Evolutionary conservation across 2,888 invertebrate genomes (phyloP), one percentile per base, ranked within the genome.

Genomic region (Tinea trinotella): DNA sequence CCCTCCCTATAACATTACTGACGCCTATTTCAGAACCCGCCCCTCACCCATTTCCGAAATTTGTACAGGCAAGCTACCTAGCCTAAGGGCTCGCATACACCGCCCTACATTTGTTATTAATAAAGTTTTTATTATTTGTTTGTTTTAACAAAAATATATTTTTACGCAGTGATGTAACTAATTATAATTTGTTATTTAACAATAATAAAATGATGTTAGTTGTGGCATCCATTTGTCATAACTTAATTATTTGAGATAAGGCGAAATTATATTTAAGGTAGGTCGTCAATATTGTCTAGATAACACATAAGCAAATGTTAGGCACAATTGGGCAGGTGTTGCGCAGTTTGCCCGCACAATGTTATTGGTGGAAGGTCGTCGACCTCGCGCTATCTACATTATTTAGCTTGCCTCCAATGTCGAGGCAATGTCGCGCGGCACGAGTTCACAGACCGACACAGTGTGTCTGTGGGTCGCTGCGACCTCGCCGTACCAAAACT

Each of bases 361-460:
- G 69, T 80, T 81, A 82, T 81, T 82, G 79, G 78, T 78, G 49
- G 80, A 74, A 80, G 84, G 83, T 77, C 84, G 74, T 76, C 74
- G 73, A 82, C 78, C 81, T 67, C 70, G 64, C 67, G 80, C 80
- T 85, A 84, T 84, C 84, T 82, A 75, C 77, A 78, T 80, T 79
- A 80, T 82, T 83, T 78, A 74, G 81, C 77, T 71, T 74, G 76
- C 67, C 35, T 71, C n/a, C 77, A 84, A 83, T 79, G 83, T 74
- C 83, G 80, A 69, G 73, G 68, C 83, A 84, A 85, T 81, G 84
- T 84, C 84, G 81, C 75, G 70, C 68, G 72, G 70, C 75, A 70
- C 68, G 72, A 69, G 83, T 82, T 81, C 82, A 79, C 66, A 82
- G 65, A 67, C 62, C 68, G 74, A 64, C 66, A 10, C 68, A 81